Conservation (phyloP, 2,888 invertebrate genomes). For the Zaprionus obscuricornis region DNA sequence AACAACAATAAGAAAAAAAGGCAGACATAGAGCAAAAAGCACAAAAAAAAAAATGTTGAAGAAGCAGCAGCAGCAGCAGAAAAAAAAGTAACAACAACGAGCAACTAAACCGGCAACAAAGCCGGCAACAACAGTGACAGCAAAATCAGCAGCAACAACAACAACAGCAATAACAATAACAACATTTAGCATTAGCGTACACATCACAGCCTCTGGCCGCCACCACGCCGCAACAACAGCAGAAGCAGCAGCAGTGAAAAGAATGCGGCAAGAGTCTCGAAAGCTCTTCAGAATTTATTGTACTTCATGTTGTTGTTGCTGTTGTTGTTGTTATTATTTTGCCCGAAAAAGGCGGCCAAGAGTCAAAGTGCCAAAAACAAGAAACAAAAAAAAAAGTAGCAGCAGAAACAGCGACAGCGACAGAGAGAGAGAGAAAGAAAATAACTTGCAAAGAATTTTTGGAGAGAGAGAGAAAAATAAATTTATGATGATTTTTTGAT, state of each 20-base stretch:
- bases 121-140: no score
- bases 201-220: slow-evolving; percentile 2
- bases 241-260: slow-evolving; percentile 34
- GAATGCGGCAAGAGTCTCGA: slow-evolving; percentile 60
- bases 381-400: slow-evolving; percentile 17
- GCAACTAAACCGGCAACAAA: slow-evolving; percentile 44
- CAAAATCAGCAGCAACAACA: no score
- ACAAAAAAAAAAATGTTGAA: background rate
- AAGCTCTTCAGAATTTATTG: slow-evolving; percentile 29
- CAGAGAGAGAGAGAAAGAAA: slow-evolving; percentile 29
- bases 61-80: background rate
- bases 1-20: slow-evolving; percentile 52
- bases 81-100: slow-evolving; percentile 31
- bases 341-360: slow-evolving; percentile 41
- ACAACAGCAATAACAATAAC: no score
- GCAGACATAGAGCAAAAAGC: slow-evolving; percentile 6
- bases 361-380: slow-evolving; percentile 48
- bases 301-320: no score
- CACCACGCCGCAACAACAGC: no score
- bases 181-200: no score
- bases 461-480: background rate
- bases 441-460: slow-evolving; percentile 1
- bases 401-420: slow-evolving; percentile 19
- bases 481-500: no score
- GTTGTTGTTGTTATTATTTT: slow-evolving; percentile 18